Evolutionary conservation across 2,113 vertebrate genomes (phyloP).

Genomic region (Corythornis madagascariensis): DNA sequence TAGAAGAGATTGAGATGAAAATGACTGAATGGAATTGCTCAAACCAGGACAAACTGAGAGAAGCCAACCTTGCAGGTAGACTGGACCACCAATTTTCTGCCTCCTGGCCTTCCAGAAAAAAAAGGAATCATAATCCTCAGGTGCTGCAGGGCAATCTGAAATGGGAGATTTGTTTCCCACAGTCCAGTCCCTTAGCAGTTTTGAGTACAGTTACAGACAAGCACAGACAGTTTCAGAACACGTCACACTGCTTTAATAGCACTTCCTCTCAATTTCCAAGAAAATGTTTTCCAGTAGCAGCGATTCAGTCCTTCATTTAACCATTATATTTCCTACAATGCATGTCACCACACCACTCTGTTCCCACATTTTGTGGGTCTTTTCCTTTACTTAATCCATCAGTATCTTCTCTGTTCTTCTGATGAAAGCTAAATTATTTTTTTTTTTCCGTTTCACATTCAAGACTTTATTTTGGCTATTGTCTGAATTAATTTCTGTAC

Average conservation of each 20-base stretch:
- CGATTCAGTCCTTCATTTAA: background rate
- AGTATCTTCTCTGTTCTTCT: background rate
- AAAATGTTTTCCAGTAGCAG: constrained; percentile 32
- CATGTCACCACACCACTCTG: background rate
- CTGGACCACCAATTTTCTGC: background rate
- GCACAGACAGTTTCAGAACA: constrained; percentile 37
- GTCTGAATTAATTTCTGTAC: background rate
- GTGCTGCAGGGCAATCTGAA: background rate
- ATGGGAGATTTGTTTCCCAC: background rate
- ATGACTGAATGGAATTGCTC: too few species aligned
- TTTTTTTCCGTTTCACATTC: background rate
- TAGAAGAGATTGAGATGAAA: too few species aligned
- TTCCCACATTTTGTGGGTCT: fast-evolving
- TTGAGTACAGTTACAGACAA: background rate
- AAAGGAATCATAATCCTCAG: background rate
- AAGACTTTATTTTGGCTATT: background rate
- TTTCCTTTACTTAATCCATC: background rate
- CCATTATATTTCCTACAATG: background rate
- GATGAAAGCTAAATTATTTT: background rate
- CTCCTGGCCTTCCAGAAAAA: background rate
- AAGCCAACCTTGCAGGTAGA: background rate
- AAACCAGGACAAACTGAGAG: background rate
- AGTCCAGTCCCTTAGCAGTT: background rate
- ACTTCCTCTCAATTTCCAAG: constrained; percentile 40
- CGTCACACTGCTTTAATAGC: background rate